Conservation (phyloP, 2,113 vertebrate species). For the Piprites chloris region DNA sequence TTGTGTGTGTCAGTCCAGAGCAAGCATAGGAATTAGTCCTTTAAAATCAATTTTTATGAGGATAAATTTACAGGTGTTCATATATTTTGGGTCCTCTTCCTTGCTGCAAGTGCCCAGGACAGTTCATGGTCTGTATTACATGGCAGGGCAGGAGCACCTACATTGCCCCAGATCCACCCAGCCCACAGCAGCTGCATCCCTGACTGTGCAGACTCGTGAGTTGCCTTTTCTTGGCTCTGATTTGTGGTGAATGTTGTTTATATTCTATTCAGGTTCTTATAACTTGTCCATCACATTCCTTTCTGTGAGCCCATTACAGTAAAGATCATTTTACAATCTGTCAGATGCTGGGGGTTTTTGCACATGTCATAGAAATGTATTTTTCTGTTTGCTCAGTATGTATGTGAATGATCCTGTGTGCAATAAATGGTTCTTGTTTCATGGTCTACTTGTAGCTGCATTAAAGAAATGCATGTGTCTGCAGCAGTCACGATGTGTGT, state of each 20-base stretch:
- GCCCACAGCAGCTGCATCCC: neutral
- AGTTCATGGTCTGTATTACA: neutral
- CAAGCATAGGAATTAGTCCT: neutral
- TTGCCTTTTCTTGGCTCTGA: neutral
- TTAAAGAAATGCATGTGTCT: conserved; percentile 15
- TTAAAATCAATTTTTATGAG: neutral
- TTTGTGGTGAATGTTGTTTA: neutral
- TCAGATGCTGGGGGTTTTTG: neutral
- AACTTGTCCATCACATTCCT: neutral
- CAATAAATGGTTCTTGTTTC: neutral
- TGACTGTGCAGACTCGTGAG: neutral
- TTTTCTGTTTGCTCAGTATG: neutral
- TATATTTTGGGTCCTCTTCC: neutral
- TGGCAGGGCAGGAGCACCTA: neutral
- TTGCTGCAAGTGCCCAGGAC: neutral
- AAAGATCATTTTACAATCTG: neutral
- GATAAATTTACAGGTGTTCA: neutral
- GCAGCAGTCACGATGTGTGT: neutral
- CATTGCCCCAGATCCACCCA: neutral
- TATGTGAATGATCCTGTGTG: neutral
- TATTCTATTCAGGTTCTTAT: neutral
- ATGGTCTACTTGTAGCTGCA: conserved; percentile 10
- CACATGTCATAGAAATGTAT: neutral
- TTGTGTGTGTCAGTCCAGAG: neutral
- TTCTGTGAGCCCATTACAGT: neutral